Base-by-base conservation (phyloP, 2,797 vertebrate species). In the Melanogrammus aeglefinus region DNA sequence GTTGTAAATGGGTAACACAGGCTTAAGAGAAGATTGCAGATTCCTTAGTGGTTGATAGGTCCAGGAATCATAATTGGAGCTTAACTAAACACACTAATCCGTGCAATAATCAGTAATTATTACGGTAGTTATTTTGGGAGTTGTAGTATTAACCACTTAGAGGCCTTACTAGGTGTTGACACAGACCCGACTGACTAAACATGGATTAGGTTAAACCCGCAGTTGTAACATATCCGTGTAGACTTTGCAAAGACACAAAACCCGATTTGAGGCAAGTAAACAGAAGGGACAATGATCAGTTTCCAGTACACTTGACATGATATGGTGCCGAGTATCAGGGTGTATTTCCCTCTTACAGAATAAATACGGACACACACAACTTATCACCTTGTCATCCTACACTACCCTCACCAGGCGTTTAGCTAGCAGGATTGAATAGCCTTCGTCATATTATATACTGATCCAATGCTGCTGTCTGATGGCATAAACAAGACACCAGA, bases 381-480 rank as follows among this genome's bases (percentile, higher is more conserved):
- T n/a, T 63, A 63, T 24, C 57, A 24, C 57, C 57, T 24, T 24
- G 57, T 63, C 57, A 10, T 63, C 57, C 57, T 63, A n/a, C 24
- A 24, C 57, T n/a, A n/a, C 21, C 5, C 57, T 18, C 5, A 3
- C 51, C 70, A 79, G 41, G 74, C 77, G 82, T 72, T 72, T 44
- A 74, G 63, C 12, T 29, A 66, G 72, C 63, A 39, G 76, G 63
- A 77, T 16, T 41, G 41, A 9, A 2, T 0, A 14, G 51, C 35
- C 71, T 36, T 38, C 51, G 27, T 63, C 14, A 31, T 39, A 35
- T 76, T 31, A 73, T 18, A 51, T 69, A 70, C 10, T 35, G 71
- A 21, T 74, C 21, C 12, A 16, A 4, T 39, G 73, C 77, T 75
- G 63, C 66, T 47, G 73, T 66, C 69, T 75, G 81, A 44, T 47